Evolutionary conservation across 2,888 invertebrate genomes (phyloP).

Genomic region (Dryocosmus kuriphilus): DNA sequence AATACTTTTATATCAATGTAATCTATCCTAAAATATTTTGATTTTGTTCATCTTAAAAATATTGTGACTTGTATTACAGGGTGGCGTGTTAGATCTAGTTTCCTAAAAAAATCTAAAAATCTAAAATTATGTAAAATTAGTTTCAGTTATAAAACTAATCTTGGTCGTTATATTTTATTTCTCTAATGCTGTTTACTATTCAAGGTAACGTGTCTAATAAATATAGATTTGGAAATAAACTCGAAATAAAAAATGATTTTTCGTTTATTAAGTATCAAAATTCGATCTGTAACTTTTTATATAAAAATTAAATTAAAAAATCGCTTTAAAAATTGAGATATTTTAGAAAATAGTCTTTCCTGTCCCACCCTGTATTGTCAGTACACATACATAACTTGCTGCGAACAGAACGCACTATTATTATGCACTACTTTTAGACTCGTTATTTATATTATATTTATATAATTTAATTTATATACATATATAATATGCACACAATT

Average conservation of each 20-base stretch:
- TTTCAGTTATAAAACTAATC: neutral
- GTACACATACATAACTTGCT: neutral
- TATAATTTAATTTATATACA: constrained; percentile 25
- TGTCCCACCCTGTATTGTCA: constrained; percentile 23
- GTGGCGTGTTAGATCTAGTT: constrained; percentile 5
- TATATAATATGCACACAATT: constrained; percentile 19
- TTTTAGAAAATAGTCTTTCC: neutral
- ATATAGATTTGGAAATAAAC: neutral
- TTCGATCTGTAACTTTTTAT: neutral
- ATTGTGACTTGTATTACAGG: constrained; percentile 20
- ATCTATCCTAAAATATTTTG: constrained; percentile 24
- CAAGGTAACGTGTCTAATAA: neutral
- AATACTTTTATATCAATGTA: constrained; percentile 3
- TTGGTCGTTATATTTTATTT: neutral
- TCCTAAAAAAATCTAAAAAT: neutral
- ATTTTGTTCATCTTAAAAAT: constrained; percentile 33
- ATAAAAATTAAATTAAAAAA: neutral
- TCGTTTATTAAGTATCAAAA: neutral
- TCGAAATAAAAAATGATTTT: neutral
- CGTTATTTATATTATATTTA: constrained; percentile 4
- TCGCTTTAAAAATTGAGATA: neutral
- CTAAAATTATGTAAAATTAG: neutral
- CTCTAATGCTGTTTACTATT: neutral
- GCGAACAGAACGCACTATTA: constrained; percentile 21
- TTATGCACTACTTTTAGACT: constrained; percentile 24